Evolutionary conservation across 1,140 invertebrate genomes (phyloP), one percentile per base, ranked within the genome.

Genomic region (Ostrea denselamellosa): DNA sequence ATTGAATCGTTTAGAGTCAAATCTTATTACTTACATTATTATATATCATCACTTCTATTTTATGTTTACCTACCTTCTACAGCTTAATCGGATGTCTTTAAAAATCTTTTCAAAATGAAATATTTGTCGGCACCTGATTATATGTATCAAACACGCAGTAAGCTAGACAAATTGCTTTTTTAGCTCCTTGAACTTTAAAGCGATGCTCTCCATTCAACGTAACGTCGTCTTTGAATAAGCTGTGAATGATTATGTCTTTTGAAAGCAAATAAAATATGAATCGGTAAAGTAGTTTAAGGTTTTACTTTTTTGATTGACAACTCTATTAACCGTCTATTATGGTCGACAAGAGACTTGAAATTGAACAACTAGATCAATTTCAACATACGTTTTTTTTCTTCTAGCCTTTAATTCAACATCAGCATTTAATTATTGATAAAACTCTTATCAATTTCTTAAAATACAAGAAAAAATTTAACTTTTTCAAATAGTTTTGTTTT

Each of bases 231-330:
- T 34, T 77, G 68, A 77, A 77, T 77, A 77, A 34, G 68, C 68
- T 28, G 25, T 77, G 25, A 77, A 77, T 25, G 68, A 77, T 77
- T 77, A 77, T 77, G 68, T 77, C 68, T 77, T 77, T 77, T 77
- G 68, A 77, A 77, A 77, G 68, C 68, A 77, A 77, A 77, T 77
- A 77, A 77, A 62, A 77, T 77, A 77, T 77, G 68, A 77, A 77
- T 77, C 68, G 68, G 68, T 12, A 77, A 77, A 77, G 68, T 77
- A 25, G 68, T 77, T 77, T 28, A 77, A 77, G 68, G 68, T 77
- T 77, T 77, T 77, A 28, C 28, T 25, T 28, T 77, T 25, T 77
- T 77, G 68, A 77, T 77, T 77, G 68, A 77, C 68, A 77, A 77
- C 68, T 77, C 68, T 77, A 77, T 77, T 77, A 77, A 28, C 68